These are phyloP conservation scores for Sitta europaea DNA, from an alignment of 2,113 vertebrate genomes.

Conservation along the genomic window DNA sequence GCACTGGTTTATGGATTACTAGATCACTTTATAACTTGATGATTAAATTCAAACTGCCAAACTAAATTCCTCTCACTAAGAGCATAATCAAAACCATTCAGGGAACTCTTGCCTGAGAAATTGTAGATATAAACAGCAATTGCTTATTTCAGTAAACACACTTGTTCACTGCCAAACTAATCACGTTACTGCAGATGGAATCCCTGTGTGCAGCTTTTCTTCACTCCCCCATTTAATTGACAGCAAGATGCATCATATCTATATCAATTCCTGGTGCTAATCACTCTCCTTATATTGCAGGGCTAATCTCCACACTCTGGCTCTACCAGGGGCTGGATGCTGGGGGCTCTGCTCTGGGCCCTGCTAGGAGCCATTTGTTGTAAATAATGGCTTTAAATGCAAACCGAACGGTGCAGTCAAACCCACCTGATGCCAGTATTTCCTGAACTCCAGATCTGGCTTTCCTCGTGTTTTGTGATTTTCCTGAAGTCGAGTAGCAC, in stretches of 20 bases:
- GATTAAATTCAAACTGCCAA: conserved; percentile 58
- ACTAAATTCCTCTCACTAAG: conserved; percentile 44
- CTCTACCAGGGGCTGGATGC: background rate
- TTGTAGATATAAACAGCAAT: conserved; percentile 68
- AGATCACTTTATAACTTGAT: conserved; percentile 53
- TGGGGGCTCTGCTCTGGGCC: background rate
- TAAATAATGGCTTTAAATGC: background rate
- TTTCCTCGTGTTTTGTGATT: background rate
- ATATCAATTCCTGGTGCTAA: conserved; percentile 2
- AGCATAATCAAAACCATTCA: conserved; percentile 56
- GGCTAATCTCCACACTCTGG: background rate
- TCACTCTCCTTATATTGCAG: background rate
- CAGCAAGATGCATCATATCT: conserved; percentile 61
- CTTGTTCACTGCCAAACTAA: conserved; percentile 42
- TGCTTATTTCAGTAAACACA: conserved; percentile 53
- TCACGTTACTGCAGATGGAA: conserved; percentile 42
- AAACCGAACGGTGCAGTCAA: background rate
- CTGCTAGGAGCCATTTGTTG: background rate
- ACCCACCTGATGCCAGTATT: background rate
- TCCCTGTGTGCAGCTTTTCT: conserved; percentile 55
- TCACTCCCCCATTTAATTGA: conserved; percentile 52
- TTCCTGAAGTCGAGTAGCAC: background rate
- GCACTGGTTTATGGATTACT: conserved; percentile 33
- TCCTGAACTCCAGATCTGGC: background rate
- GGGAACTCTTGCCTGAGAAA: conserved; percentile 61